Conservation (phyloP, 2,888 invertebrate genomes). For the Cynaeus angustus region DNA sequence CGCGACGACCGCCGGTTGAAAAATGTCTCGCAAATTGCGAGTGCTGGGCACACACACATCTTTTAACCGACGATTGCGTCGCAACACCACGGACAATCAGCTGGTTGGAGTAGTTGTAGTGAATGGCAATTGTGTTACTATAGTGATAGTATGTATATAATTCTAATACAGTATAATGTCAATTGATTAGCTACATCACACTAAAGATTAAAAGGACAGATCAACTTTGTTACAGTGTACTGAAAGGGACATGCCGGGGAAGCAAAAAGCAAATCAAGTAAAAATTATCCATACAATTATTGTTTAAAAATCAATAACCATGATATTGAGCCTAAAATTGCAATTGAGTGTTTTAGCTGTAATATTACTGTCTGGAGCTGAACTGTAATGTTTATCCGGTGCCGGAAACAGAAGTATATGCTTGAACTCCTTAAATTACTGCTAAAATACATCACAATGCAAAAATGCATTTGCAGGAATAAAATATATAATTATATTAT, state of each 20-base stretch:
- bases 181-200: constrained; percentile 69
- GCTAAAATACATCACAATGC: constrained; percentile 80
- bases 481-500: constrained; percentile 82
- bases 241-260: constrained; percentile 64
- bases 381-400: constrained; percentile 55
- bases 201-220: constrained; percentile 65
- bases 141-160: constrained; percentile 57
- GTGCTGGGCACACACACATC: neutral
- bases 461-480: constrained; percentile 86
- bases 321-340: constrained; percentile 63
- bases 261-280: constrained; percentile 64
- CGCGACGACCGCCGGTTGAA: neutral
- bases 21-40: neutral
- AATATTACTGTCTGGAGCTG: constrained; percentile 64
- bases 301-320: constrained; percentile 47
- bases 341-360: constrained; percentile 70
- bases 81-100: constrained; percentile 14
- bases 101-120: constrained; percentile 52
- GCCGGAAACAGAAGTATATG: constrained; percentile 70
- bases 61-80: neutral
- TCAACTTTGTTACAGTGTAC: constrained; percentile 61
- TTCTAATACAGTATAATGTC: constrained; percentile 63
- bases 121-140: constrained; percentile 63
- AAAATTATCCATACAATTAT: constrained; percentile 53
- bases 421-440: constrained; percentile 71